These are phyloP conservation scores for Sebastes matsubarae DNA, from an alignment of 2,797 vertebrate species.

Conservation along the genomic window DNA sequence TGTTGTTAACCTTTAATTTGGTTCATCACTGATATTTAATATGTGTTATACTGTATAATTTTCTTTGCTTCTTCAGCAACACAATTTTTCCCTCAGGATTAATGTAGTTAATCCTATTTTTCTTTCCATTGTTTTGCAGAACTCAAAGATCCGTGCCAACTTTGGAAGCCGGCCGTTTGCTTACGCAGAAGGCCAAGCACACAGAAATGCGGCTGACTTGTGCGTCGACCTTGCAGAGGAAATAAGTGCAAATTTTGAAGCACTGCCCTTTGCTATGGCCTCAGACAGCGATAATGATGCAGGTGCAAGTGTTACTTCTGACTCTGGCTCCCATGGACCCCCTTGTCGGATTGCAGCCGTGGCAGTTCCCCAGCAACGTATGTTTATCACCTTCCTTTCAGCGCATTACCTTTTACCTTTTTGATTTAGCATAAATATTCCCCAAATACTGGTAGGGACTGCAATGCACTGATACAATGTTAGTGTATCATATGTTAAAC, in stretches of 20 bases:
- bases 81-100: background rate
- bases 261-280: conserved; percentile 97
- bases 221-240: conserved; percentile 97
- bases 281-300: conserved; percentile 98
- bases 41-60: background rate
- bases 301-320: conserved; percentile 95
- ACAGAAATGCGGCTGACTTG: conserved; percentile 95
- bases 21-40: background rate
- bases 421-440: background rate
- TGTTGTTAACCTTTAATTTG: background rate
- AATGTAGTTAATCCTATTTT: background rate
- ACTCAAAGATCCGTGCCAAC: conserved; percentile 97
- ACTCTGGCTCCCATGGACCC: conserved; percentile 93
- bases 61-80: background rate
- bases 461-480: background rate
- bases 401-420: background rate
- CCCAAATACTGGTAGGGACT: background rate
- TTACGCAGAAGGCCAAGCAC: conserved; percentile 95
- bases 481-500: conserved; percentile 19
- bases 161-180: conserved; percentile 94
- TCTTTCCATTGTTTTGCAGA: conserved; percentile 75
- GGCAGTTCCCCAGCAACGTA: conserved; percentile 93
- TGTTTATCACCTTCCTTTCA: conserved; percentile 43
- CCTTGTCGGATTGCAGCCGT: conserved; percentile 95
- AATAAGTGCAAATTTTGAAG: conserved; percentile 99